These are phyloP conservation scores for Labrus mixtus DNA, from an alignment of 2,113 vertebrate species.

Conservation along the genomic window DNA sequence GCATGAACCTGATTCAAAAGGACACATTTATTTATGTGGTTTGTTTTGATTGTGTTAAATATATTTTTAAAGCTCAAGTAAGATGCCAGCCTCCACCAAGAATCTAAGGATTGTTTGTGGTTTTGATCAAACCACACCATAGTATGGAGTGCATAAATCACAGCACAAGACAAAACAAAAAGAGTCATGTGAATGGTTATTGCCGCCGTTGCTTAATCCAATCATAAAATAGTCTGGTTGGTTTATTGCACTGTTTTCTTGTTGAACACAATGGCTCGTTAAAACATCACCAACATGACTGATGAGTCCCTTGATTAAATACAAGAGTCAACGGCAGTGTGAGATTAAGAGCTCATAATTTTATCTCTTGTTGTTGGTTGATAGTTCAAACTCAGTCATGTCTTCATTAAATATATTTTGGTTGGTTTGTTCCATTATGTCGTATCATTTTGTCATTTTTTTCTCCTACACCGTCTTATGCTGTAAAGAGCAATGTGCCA, in stretches of 20 bases:
- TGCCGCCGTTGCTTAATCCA: conserved; percentile 27
- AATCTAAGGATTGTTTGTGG: conserved; percentile 36
- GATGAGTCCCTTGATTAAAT: conserved; percentile 20
- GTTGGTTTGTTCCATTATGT: background rate
- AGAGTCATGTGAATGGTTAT: background rate
- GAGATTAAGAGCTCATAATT: background rate
- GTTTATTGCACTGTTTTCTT: conserved; percentile 12
- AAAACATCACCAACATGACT: conserved; percentile 24
- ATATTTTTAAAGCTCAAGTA: too few species aligned
- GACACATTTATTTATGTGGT: too few species aligned
- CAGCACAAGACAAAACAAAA: conserved; percentile 2
- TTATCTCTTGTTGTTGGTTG: background rate
- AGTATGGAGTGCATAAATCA: conserved; percentile 31
- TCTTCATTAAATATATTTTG: conserved; percentile 7
- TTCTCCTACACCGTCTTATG: background rate
- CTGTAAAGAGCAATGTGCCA: background rate
- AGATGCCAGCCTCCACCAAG: background rate
- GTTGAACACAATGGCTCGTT: conserved; percentile 46
- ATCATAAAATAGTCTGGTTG: conserved; percentile 21
- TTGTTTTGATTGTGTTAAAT: too few species aligned
- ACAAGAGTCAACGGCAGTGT: background rate
- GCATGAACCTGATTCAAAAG: too few species aligned
- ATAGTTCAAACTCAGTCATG: conserved; percentile 3
- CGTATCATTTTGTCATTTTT: too few species aligned
- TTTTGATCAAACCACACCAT: conserved; percentile 24